phyloP scores from a whole-genome alignment of 2,113 vertebrate species.

The Pontoporia blainvillei region DNA sequence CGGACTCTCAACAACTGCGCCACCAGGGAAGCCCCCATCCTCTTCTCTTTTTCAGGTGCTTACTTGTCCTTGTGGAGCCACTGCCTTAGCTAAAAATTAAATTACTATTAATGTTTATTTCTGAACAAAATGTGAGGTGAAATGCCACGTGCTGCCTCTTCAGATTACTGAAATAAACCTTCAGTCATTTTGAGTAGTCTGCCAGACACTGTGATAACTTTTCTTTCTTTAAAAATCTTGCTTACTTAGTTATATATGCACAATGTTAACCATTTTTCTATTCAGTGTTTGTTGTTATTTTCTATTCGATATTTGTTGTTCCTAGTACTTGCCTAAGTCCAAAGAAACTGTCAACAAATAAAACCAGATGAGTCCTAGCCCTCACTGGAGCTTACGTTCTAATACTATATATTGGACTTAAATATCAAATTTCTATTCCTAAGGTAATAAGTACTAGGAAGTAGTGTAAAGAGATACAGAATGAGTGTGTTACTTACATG shows the following conservation, averaged over 20 bases:
- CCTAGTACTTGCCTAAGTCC: neutral
- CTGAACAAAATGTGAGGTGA: neutral
- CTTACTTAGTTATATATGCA: neutral
- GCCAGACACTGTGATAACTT: neutral
- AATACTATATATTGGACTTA: neutral
- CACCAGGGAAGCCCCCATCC: no score
- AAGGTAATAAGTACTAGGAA: neutral
- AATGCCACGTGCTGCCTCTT: neutral
- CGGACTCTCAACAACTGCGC: no score
- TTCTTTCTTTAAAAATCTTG: neutral
- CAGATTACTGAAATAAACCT: neutral
- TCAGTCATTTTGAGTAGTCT: neutral
- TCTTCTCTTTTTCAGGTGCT: neutral
- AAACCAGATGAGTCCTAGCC: neutral
- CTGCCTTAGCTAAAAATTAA: constrained; percentile 18
- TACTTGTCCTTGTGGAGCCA: neutral
- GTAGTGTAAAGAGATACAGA: neutral
- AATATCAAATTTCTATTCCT: neutral
- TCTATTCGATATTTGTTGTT: neutral
- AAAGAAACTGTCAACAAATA: neutral
- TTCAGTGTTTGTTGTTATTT: neutral
- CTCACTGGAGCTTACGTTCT: neutral
- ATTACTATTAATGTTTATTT: constrained; percentile 22
- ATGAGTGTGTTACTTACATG: neutral
- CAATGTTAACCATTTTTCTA: neutral